A percentile compares a stretch with the other conserved stretches of the same genome.
Evolutionary conservation across 2,888 invertebrate species (phyloP).

Genomic region (Tetheella fluctuosa): DNA sequence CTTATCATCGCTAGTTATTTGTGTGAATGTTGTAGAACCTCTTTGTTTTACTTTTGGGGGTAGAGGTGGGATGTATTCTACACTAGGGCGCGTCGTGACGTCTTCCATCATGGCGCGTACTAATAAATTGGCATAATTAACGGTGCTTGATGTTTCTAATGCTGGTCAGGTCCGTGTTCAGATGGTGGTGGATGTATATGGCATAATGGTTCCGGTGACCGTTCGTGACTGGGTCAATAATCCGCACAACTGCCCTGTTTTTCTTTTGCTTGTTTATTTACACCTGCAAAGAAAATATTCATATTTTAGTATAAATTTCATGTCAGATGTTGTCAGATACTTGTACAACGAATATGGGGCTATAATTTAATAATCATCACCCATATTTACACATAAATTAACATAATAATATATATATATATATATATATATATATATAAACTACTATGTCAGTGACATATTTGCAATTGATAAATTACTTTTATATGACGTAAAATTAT

Average conservation of each 20-base stretch:
- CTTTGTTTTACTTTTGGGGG: constrained; percentile 83
- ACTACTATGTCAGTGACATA: background rate
- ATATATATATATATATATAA: no score
- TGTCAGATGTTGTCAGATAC: background rate
- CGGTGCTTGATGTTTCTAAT: constrained; percentile 67
- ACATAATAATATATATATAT: no score
- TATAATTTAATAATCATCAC: background rate
- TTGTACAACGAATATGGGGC: background rate
- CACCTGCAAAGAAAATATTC: constrained; percentile 67
- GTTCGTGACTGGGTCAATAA: constrained; percentile 73
- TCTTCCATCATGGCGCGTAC: constrained; percentile 77
- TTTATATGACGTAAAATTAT: background rate
- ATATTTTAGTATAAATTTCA: background rate
- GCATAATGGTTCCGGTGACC: constrained; percentile 81
- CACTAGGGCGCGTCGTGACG: constrained; percentile 72
- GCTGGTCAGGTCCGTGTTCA: constrained; percentile 71
- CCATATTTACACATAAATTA: background rate
- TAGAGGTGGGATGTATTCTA: constrained; percentile 82
- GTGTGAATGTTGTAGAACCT: constrained; percentile 75
- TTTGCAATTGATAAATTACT: background rate
- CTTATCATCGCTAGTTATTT: constrained; percentile 67
- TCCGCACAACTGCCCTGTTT: constrained; percentile 61
- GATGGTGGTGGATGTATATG: constrained; percentile 72
- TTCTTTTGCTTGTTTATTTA: constrained; percentile 57
- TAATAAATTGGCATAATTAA: constrained; percentile 81